Evolutionary conservation across 2,888 invertebrate genomes (phyloP).

Genomic region (Flexamia atlantica): DNA sequence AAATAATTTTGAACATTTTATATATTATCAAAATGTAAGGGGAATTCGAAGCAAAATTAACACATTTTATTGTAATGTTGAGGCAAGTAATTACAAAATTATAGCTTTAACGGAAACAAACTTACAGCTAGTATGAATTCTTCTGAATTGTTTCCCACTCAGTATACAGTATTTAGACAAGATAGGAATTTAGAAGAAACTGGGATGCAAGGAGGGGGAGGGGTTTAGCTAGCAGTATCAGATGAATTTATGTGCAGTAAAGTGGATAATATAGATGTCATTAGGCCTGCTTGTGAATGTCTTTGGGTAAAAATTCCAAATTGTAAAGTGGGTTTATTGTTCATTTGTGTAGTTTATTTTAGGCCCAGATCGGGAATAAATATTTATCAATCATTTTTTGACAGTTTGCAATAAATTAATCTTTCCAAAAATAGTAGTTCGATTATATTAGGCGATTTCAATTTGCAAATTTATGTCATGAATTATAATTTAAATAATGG

Average conservation of each 20-base stretch:
- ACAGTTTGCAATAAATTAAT: background rate
- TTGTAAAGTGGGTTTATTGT: background rate
- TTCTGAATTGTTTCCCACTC: background rate
- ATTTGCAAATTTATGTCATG: conserved; percentile 13
- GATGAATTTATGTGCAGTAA: conserved; percentile 3
- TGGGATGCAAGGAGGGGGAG: conserved; percentile 12
- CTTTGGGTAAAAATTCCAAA: conserved; percentile 29
- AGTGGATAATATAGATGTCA: conserved; percentile 6
- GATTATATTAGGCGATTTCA: conserved; percentile 26
- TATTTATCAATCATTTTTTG: conserved; percentile 7
- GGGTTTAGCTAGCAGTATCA: conserved; percentile 11
- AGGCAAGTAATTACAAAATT: conserved; percentile 26
- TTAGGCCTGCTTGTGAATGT: conserved; percentile 30
- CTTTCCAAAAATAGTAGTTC: background rate
- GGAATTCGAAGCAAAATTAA: conserved; percentile 30
- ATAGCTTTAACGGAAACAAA: conserved; percentile 41
- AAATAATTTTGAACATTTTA: conserved; percentile 1
- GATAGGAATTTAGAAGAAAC: conserved; percentile 30
- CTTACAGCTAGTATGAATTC: conserved; percentile 30
- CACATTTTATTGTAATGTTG: conserved; percentile 10
- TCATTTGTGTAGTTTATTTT: conserved; percentile 44
- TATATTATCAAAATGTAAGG: conserved; percentile 46
- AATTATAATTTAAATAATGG: conserved; percentile 10
- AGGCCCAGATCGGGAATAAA: background rate
- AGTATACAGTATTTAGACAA: background rate